A percentile compares a stretch with the other conserved stretches of the same genome.
Conservation (phyloP, 2,888 invertebrate species). For the Hemistola chrysoprasaria region DNA sequence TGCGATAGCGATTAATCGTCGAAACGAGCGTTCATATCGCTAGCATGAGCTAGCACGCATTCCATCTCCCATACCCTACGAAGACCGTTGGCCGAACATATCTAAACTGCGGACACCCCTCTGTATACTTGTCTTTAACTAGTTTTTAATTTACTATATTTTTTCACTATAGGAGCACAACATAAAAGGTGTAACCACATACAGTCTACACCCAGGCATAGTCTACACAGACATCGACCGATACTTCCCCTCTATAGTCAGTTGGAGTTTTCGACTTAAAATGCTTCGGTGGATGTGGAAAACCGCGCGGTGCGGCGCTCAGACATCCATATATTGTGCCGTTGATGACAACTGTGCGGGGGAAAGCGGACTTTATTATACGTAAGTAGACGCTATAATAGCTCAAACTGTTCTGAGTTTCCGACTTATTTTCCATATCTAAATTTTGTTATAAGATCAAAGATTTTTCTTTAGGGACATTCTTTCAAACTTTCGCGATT, state of each 20-base stretch:
- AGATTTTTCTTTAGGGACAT: too few species aligned
- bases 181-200: slow-evolving; percentile 65
- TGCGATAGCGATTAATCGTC: too few species aligned
- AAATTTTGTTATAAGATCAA: too few species aligned
- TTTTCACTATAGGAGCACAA: slow-evolving; percentile 25
- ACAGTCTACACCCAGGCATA: slow-evolving; percentile 81
- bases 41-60: too few species aligned
- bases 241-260: slow-evolving; percentile 48
- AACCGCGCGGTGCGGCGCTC: slow-evolving; percentile 83
- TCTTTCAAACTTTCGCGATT: too few species aligned
- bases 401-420: too few species aligned
- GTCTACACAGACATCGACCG: slow-evolving; percentile 82
- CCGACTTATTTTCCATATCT: too few species aligned
- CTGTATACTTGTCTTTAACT: too few species aligned
- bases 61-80: too few species aligned
- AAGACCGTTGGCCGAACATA: too few species aligned
- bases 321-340: slow-evolving; percentile 85
- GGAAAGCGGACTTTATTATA: slow-evolving; percentile 71
- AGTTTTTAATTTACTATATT: neutral
- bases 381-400: slow-evolving; percentile 34
- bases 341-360: slow-evolving; percentile 76
- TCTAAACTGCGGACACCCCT: too few species aligned
- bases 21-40: too few species aligned
- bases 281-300: slow-evolving; percentile 59
- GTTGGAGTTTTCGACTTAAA: slow-evolving; percentile 27